A percentile compares a stretch with the other conserved stretches of the same genome.
Conservation (phyloP, 35 echinoderm and acorn worm species). For the Eucidaris tribuloides region DNA sequence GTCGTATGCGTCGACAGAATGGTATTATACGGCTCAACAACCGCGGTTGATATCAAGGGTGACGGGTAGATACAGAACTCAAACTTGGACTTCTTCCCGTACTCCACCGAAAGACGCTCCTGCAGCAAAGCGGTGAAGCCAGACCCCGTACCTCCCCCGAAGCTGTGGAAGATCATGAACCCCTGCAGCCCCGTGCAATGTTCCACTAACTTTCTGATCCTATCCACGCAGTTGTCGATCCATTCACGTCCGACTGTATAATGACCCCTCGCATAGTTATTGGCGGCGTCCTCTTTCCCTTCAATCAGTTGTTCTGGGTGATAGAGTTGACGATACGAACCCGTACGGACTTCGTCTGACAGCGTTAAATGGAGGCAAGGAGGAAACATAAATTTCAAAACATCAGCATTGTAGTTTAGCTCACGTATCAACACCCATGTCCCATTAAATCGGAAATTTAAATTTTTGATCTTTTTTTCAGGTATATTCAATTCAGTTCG, state of each 20-base stretch:
- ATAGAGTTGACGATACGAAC: not conserved
- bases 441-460: too few relatives aligned
- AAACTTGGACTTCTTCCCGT: conserved; percentile 66
- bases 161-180: conserved; percentile 57
- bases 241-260: not conserved
- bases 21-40: conserved; percentile 54
- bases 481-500: too few relatives aligned
- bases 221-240: not conserved
- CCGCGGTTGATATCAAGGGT: conserved; percentile 47
- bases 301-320: not conserved
- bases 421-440: too few relatives aligned
- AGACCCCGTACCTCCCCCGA: conserved; percentile 66
- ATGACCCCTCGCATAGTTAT: conserved; percentile 13
- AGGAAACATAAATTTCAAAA: too few relatives aligned
- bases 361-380: too few relatives aligned
- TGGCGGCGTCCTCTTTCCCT: conserved; percentile 1
- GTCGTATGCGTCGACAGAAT: conserved; percentile 45
- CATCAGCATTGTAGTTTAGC: too few relatives aligned
- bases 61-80: conserved; percentile 65
- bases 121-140: conserved; percentile 51
- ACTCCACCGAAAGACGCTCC: conserved; percentile 61
- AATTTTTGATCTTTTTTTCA: too few relatives aligned
- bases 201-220: conserved; percentile 12
- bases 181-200: conserved; percentile 55
- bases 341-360: not conserved